Evolutionary conservation across 1,140 invertebrate species (phyloP), one percentile per base, ranked within the genome.

Genomic region (Drosophila nikananu): DNA sequence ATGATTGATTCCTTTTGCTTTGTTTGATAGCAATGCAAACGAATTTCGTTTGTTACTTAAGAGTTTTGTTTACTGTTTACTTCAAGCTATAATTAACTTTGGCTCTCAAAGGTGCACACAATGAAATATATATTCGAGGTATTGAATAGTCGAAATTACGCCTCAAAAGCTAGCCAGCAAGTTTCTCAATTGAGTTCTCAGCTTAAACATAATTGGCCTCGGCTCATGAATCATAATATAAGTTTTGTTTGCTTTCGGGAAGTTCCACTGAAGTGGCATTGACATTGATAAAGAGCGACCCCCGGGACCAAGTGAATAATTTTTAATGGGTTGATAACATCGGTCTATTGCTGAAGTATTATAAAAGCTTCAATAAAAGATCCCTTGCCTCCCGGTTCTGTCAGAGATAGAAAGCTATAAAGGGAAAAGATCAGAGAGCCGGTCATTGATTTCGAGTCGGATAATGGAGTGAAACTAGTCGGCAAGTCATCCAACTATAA

Each of bases 201-300:
- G 46, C 62, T 25, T 15, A 21, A 32, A 67, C 13, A 67, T 67
- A 67, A 71, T 71, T 71, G 67, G 67, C 67, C 67, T 67, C 67
- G 48, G 41, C 63, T 68, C 32, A 67, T 71, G 63, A 71, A 67
- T 51, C 64, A 66, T 64, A 42, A 65, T 42, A 62, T 25, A 62
- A 44, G 35, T 66, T 64, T 30, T 51, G 60, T 46, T 67, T 32
- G 62, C n/a, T 71, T 71, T 55, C 39, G 67, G 64, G 63, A 71
- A 67, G 63, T 68, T 71, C 67, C 42, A 71, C 67, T 71, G 67
- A 57, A 71, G 67, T 71, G 64, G 63, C 67, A 71, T 23, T 68
- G 49, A 68, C 67, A 71, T 71, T 71, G 67, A 71, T 71, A 71
- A 55, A 68, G 59, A 66, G 32, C 32, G 32, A n/a, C 52, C 32